Evolutionary conservation across 2,888 invertebrate species (phyloP).

Genomic region (Invenusta paracnida): DNA sequence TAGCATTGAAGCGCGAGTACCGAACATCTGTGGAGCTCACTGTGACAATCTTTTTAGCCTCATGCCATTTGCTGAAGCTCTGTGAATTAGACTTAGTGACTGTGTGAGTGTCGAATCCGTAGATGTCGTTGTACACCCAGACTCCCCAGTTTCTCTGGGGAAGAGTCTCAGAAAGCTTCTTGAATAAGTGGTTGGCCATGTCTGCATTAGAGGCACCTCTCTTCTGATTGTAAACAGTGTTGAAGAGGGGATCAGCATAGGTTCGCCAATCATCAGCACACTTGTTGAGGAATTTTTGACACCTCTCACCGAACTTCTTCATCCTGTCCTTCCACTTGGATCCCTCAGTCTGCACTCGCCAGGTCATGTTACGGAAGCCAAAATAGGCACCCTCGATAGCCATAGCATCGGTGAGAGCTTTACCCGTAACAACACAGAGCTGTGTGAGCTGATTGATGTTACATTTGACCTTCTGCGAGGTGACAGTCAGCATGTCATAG

Average conservation of each 20-base stretch:
- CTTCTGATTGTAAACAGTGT: not conserved
- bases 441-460: not conserved
- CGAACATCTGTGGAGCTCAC: not conserved
- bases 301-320: constrained; percentile 32
- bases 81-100: not conserved
- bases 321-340: not conserved
- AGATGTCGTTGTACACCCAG: not conserved
- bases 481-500: constrained; percentile 7
- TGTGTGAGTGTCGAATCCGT: constrained; percentile 3
- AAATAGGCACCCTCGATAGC: not conserved
- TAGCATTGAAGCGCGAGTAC: not conserved
- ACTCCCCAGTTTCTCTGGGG: not conserved
- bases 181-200: not conserved
- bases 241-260: not conserved
- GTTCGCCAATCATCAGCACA: not conserved
- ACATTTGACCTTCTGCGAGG: not conserved
- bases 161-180: not conserved
- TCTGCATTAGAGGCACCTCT: not conserved
- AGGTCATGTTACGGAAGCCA: constrained; percentile 17
- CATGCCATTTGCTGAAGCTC: not conserved
- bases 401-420: constrained; percentile 3
- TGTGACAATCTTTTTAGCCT: not conserved
- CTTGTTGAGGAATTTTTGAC: not conserved
- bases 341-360: constrained; percentile 7
- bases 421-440: not conserved